phyloP scores from a whole-genome alignment of 1,140 invertebrate genomes.

The Amyelois transitella region DNA sequence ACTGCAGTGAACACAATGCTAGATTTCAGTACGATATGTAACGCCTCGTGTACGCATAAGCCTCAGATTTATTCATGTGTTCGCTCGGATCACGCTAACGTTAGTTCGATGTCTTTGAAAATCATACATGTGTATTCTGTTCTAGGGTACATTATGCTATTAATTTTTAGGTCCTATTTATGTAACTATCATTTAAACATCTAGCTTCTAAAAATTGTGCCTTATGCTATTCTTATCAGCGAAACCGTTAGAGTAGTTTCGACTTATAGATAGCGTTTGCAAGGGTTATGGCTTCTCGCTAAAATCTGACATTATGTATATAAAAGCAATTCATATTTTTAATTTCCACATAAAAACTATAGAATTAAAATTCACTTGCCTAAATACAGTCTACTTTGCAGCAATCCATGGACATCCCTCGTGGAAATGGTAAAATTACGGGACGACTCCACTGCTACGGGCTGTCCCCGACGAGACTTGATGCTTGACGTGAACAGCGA shows the following conservation, averaged over 20 bases:
- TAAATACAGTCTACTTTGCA: conserved; percentile 88
- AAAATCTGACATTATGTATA: too few relatives aligned
- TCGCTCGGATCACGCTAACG: not conserved
- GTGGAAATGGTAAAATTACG: conserved; percentile 91
- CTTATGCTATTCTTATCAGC: too few relatives aligned
- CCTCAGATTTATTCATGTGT: not conserved
- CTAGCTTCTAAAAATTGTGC: too few relatives aligned
- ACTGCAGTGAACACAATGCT: not conserved
- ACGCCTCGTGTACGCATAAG: not conserved
- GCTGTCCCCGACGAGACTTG: conserved; percentile 86
- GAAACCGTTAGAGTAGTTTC: too few relatives aligned
- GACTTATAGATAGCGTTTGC: too few relatives aligned
- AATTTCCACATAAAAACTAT: too few relatives aligned
- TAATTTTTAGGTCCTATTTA: too few relatives aligned
- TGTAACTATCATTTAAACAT: too few relatives aligned
- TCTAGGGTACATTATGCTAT: too few relatives aligned
- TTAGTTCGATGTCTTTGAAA: not conserved
- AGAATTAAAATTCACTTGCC: conserved; percentile 71
- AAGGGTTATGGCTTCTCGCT: too few relatives aligned
- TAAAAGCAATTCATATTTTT: too few relatives aligned
- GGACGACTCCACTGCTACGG: conserved; percentile 89
- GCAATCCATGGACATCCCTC: conserved; percentile 83
- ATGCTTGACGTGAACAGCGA: conserved; percentile 90
- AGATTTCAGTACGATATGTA: not conserved
- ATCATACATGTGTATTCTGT: too few relatives aligned